Base-by-base conservation (phyloP, 2,888 invertebrate species). In the Hermodice carunculata region DNA sequence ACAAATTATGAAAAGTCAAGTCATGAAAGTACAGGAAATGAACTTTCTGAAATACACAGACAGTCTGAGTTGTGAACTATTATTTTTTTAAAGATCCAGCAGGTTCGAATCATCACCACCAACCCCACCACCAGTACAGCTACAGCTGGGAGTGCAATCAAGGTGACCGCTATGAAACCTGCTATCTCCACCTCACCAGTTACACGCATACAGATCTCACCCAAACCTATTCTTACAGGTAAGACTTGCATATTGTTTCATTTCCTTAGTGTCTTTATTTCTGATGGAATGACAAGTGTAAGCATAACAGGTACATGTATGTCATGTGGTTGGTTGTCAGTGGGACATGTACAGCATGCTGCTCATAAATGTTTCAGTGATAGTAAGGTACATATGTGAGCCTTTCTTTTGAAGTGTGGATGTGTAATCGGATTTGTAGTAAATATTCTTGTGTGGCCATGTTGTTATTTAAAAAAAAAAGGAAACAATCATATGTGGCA, bases 301-400 rank as follows among this genome's bases (percentile, higher is more conserved):
- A 79, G 81, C 64, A 62, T 83, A 26, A 82, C 81, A 17, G 74
- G 78, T 31, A 73, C 76, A 11, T 67, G 76, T 17, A 53, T 69
- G 17, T 65, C 68, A 31, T 73, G 82, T 28, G 76, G 81, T 37
- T n/a, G n/a, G n/a, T n/a, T n/a, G n/a, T n/a, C n/a, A n/a, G n/a
- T n/a, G n/a, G n/a, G n/a, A n/a, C n/a, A n/a, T n/a, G n/a, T n/a
- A n/a, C n/a, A n/a, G n/a, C n/a, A n/a, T n/a, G n/a, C n/a, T n/a
- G n/a, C n/a, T n/a, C n/a, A n/a, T n/a, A n/a, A n/a, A n/a, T n/a
- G n/a, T n/a, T n/a, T n/a, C n/a, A n/a, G n/a, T n/a, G n/a, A n/a
- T n/a, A n/a, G n/a, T n/a, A n/a, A n/a, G n/a, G n/a, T n/a, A n/a
- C n/a, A n/a, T n/a, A n/a, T n/a, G n/a, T n/a, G n/a, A n/a, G n/a